Evolutionary conservation across 2,888 invertebrate genomes (phyloP).

Genomic region (Stenodera caucasica): DNA sequence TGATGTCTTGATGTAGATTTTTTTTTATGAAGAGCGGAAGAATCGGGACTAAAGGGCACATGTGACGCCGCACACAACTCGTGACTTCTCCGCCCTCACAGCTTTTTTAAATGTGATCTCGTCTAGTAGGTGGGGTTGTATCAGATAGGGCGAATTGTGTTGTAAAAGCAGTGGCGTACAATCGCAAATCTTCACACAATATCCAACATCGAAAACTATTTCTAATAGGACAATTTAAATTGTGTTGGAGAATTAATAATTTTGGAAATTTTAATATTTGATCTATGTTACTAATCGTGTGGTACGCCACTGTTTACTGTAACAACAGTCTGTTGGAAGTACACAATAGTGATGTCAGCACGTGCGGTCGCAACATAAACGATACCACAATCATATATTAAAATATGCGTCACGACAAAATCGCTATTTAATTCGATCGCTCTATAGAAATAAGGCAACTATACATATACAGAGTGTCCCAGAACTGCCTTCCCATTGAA

Average conservation of each 20-base stretch:
- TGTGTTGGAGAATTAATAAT: neutral
- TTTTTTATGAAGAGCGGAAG: constrained; percentile 3
- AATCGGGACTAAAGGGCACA: constrained; percentile 17
- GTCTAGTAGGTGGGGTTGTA: constrained; percentile 24
- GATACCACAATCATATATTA: constrained; percentile 38
- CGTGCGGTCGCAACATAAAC: constrained; percentile 35
- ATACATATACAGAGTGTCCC: neutral
- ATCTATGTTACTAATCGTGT: neutral
- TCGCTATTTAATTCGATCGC: constrained; percentile 29
- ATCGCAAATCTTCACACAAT: neutral
- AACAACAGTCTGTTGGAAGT: constrained; percentile 22
- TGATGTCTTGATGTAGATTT: no score
- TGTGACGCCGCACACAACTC: constrained; percentile 25
- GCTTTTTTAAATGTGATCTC: constrained; percentile 42
- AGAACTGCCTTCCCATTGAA: no score
- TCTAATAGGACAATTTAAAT: no score
- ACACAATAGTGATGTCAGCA: constrained; percentile 28
- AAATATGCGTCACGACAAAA: constrained; percentile 35
- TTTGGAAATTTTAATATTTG: neutral
- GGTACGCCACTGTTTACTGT: constrained; percentile 17
- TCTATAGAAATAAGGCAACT: constrained; percentile 17
- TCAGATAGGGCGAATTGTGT: constrained; percentile 24
- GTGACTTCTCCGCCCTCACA: constrained; percentile 35
- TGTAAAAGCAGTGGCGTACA: constrained; percentile 13
- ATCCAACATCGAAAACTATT: no score